Conservation (phyloP, 64 coral and sea anemone species). For the Dendrophyllia cribrosa region DNA sequence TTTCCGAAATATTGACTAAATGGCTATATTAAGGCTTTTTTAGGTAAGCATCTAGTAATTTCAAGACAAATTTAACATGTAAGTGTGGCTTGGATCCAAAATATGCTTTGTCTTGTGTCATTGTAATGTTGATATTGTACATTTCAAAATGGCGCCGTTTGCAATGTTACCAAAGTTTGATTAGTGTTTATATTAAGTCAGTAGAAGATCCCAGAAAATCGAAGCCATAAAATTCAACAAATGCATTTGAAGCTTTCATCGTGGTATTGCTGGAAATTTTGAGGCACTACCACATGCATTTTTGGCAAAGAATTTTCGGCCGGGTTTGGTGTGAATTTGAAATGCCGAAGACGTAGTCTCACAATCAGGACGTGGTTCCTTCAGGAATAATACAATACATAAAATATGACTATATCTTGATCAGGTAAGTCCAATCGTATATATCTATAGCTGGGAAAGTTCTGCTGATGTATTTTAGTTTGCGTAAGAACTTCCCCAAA, state of each 20-base stretch:
- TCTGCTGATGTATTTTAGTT: neutral
- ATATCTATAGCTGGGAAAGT: neutral
- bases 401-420: constrained; percentile 40
- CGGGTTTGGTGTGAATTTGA: constrained; percentile 36
- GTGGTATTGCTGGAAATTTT: constrained; percentile 46
- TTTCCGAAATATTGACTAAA: too few relatives aligned
- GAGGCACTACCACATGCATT: constrained; percentile 22
- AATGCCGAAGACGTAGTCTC: constrained; percentile 11
- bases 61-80: too few relatives aligned
- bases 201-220: constrained; percentile 40
- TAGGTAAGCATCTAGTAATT: too few relatives aligned
- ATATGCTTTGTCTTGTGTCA: neutral
- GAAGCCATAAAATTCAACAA: constrained; percentile 16
- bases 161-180: constrained; percentile 38
- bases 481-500: neutral
- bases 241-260: constrained; percentile 23
- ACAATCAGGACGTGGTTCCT: constrained; percentile 17
- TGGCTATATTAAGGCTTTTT: too few relatives aligned
- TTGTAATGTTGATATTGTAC: constrained; percentile 22
- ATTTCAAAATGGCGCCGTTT: constrained; percentile 37
- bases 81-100: too few relatives aligned
- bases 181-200: constrained; percentile 32
- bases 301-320: constrained; percentile 7
- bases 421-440: too few relatives aligned
- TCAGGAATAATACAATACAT: constrained; percentile 43